phyloP scores from a whole-genome alignment of 2,797 vertebrate species.

The Tinamus major region DNA sequence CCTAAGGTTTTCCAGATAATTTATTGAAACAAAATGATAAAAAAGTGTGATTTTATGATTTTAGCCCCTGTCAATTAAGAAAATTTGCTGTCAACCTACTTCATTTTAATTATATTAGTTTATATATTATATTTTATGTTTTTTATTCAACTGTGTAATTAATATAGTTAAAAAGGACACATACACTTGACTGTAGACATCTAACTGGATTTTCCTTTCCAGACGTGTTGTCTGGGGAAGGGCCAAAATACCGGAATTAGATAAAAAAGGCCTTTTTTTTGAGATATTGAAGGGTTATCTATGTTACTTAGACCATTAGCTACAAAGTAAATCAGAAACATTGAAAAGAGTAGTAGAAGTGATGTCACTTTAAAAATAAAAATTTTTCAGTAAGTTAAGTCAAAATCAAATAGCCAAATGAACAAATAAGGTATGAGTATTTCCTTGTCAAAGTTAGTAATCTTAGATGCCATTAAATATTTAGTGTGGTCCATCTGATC shows the following conservation, averaged over 20 bases:
- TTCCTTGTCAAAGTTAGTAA: constrained; percentile 71
- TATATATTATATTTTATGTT: background rate
- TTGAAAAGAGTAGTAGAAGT: background rate
- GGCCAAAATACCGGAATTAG: background rate
- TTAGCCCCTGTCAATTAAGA: background rate
- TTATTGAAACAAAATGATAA: background rate
- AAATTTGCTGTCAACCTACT: background rate
- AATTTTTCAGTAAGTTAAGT: background rate
- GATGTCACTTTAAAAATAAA: background rate
- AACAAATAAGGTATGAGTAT: constrained; percentile 46
- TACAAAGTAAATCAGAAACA: background rate
- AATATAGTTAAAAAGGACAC: background rate
- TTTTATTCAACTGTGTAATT: background rate
- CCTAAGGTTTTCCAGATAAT: background rate
- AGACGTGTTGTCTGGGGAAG: background rate
- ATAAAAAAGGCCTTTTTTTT: background rate
- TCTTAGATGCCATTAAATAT: constrained; percentile 79
- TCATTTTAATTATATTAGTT: background rate
- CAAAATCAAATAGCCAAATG: constrained; percentile 27
- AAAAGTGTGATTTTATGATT: background rate
- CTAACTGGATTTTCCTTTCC: background rate
- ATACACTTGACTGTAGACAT: background rate
- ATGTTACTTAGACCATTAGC: background rate
- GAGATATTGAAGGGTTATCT: background rate
- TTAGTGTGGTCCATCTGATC: constrained; percentile 72